Evolutionary conservation across 2,888 invertebrate genomes (phyloP), one percentile per base, ranked within the genome.

Genomic region (Ophioninae sp.): DNA sequence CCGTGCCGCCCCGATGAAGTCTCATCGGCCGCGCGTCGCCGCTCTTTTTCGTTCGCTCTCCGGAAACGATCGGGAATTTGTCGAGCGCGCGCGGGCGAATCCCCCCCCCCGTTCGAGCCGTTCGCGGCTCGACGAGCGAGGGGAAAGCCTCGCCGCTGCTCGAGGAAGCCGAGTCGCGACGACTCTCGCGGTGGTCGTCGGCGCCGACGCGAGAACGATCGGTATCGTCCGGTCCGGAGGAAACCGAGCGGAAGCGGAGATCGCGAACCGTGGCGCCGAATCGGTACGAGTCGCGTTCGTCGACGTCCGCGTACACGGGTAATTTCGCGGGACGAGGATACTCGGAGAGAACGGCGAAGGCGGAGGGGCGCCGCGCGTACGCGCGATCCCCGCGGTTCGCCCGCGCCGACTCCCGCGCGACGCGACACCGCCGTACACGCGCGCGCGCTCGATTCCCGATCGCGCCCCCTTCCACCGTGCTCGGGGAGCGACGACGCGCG

Each of bases 331-430:
- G n/a, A n/a, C n/a, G n/a, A n/a, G n/a, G n/a, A n/a, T n/a, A n/a
- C n/a, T n/a, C n/a, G n/a, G n/a, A n/a, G n/a, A n/a, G n/a, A n/a
- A n/a, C n/a, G n/a, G n/a, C n/a, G n/a, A n/a, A n/a, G n/a, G n/a
- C n/a, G n/a, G n/a, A n/a, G n/a, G n/a, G n/a, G n/a, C n/a, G n/a
- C n/a, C n/a, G n/a, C n/a, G n/a, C n/a, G n/a, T n/a, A n/a, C n/a
- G n/a, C n/a, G n/a, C n/a, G n/a, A n/a, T n/a, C 17, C 73, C 64
- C 57, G 80, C 73, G 77, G 50, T 57, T 83, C 88, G 88, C 89
- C 88, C 87, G 88, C 87, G 83, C 83, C 39, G 69, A 64, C 86
- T 87, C 86, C 88, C 87, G 88, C 81, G 77, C 77, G 64, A 69
- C 73, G 77, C 64, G 74, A 83, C 74, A 83, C 83, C 80, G 74